These are phyloP conservation scores for Montifringilla adamsi DNA, from an alignment of 2,113 vertebrate species.

Conservation along the genomic window DNA sequence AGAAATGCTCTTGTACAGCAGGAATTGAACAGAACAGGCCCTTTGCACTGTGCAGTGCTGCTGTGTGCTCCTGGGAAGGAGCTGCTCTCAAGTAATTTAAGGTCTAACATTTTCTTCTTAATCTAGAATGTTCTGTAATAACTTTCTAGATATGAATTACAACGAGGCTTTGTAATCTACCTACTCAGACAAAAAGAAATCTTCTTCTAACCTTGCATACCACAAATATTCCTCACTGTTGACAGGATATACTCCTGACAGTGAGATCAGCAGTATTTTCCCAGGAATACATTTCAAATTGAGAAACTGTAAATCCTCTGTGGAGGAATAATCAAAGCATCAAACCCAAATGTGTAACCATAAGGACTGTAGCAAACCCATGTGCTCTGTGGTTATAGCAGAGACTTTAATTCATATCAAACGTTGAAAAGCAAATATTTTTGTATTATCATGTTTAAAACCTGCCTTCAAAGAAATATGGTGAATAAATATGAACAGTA, in stretches of 20 bases:
- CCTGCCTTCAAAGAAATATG: not conserved
- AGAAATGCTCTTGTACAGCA: not conserved
- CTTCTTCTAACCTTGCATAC: not conserved
- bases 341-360: not conserved
- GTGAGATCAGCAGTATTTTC: not conserved
- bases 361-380: not conserved
- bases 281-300: not conserved
- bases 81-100: not conserved
- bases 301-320: not conserved
- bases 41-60: not conserved
- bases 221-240: not conserved
- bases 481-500: not conserved
- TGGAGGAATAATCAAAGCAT: not conserved
- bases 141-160: not conserved
- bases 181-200: not conserved
- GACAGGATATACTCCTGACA: not conserved
- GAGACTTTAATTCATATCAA: not conserved
- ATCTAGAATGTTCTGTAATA: not conserved
- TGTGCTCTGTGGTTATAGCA: not conserved
- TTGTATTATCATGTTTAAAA: not conserved
- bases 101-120: not conserved
- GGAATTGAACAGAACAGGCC: not conserved
- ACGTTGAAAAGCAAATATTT: not conserved
- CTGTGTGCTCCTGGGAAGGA: not conserved
- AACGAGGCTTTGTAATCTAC: not conserved